phyloP scores from a whole-genome alignment of 2,888 invertebrate genomes.

The Drosophila cyrtoloma region DNA sequence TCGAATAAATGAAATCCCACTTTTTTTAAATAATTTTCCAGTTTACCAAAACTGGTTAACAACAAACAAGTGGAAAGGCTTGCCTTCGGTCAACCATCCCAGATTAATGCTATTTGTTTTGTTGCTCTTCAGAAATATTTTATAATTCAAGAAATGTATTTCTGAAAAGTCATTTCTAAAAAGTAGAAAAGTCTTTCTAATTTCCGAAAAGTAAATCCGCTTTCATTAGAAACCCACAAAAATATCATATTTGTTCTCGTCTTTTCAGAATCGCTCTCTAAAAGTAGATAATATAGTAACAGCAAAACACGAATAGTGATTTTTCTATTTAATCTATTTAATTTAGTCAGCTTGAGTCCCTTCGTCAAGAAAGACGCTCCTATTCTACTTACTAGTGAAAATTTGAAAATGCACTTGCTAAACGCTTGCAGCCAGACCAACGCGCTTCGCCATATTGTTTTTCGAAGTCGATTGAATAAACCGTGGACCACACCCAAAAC shows the following conservation, averaged over 20 bases:
- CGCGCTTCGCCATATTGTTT: too few species aligned
- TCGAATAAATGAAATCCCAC: not conserved
- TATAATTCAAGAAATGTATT: not conserved
- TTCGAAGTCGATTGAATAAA: not conserved
- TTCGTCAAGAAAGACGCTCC: not conserved
- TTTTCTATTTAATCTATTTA: not conserved
- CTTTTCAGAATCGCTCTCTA: not conserved
- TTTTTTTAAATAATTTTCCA: not conserved
- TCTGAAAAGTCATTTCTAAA: not conserved
- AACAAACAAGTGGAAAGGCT: not conserved
- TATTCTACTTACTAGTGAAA: not conserved
- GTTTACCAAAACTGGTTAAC: not conserved
- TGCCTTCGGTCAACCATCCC: not conserved
- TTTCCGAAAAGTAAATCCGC: not conserved
- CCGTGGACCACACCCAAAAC: constrained; percentile 7
- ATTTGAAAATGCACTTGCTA: not conserved
- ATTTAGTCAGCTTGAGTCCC: not conserved
- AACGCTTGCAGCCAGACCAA: too few species aligned
- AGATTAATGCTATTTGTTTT: not conserved
- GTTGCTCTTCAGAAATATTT: not conserved
- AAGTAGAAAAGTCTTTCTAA: not conserved
- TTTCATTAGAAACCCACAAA: not conserved
- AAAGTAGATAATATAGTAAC: not conserved
- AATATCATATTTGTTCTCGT: not conserved
- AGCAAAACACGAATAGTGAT: not conserved